phyloP scores from a whole-genome alignment of 2,113 vertebrate species.

The Myocastor coypus region DNA sequence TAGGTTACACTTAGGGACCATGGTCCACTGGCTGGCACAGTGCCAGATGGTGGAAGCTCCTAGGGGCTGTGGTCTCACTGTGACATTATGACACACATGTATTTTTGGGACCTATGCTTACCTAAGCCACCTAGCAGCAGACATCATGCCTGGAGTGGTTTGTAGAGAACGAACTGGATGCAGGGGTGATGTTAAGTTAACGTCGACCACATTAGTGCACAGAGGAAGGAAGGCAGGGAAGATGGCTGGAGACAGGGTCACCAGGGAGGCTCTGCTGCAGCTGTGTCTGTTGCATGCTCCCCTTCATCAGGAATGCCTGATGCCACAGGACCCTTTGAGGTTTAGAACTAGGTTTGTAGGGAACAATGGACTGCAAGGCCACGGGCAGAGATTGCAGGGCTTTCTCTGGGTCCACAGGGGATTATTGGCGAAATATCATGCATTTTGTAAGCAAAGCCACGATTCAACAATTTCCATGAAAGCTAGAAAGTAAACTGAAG shows the following conservation, averaged over 20 bases:
- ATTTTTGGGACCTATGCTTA: rapidly evolving
- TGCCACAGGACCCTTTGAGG: background rate
- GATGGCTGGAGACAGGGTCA: too few relatives aligned
- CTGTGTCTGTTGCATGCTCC: background rate
- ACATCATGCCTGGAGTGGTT: rapidly evolving
- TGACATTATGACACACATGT: rapidly evolving
- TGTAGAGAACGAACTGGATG: background rate
- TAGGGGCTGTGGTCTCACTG: background rate
- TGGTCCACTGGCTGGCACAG: rapidly evolving
- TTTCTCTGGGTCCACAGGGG: background rate
- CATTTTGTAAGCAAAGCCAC: background rate
- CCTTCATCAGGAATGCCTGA: background rate
- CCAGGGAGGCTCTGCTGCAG: too few relatives aligned
- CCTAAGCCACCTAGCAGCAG: rapidly evolving
- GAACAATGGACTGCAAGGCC: background rate
- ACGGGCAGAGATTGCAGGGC: background rate
- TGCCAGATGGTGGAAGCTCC: rapidly evolving
- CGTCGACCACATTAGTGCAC: background rate
- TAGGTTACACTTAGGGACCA: too few relatives aligned
- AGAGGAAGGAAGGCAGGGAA: background rate
- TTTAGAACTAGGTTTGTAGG: background rate
- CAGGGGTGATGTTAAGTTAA: background rate
- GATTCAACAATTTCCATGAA: background rate
- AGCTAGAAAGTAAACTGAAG: background rate
- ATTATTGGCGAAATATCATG: rapidly evolving